Evolutionary conservation across 2,113 vertebrate genomes (phyloP).

Genomic region (Otolemur garnettii): DNA sequence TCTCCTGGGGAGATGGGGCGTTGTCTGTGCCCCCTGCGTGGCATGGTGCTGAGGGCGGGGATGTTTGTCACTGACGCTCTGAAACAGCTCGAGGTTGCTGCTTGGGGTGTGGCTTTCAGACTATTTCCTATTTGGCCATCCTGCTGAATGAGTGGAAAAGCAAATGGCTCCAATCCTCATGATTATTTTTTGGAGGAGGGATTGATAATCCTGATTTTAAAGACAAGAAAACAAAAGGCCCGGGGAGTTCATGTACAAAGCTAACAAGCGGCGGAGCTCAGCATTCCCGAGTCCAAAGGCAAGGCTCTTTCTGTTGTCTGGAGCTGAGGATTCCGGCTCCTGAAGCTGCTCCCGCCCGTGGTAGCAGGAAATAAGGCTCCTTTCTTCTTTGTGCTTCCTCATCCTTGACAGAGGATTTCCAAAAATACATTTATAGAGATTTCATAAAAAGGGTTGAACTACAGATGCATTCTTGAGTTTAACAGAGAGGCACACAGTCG

Average conservation of each 20-base stretch:
- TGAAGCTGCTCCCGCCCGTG: not conserved
- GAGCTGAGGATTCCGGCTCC: not conserved
- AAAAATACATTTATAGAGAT: not conserved
- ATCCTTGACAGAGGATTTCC: not conserved
- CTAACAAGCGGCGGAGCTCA: not conserved
- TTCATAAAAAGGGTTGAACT: not conserved
- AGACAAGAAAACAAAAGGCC: not conserved
- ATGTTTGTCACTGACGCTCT: too few species aligned
- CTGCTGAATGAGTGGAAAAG: not conserved
- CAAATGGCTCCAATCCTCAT: not conserved
- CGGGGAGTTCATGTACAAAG: not conserved
- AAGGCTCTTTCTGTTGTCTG: not conserved
- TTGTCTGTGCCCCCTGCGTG: not conserved
- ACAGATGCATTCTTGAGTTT: not conserved
- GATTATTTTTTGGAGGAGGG: not conserved
- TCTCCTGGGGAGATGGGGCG: not conserved
- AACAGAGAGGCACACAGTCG: not conserved
- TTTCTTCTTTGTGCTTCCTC: not conserved
- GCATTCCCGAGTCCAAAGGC: not conserved
- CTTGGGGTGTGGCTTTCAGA: not conserved
- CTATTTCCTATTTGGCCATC: not conserved
- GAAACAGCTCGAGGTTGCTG: not conserved
- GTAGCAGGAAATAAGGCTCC: not conserved
- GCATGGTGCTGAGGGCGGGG: not conserved
- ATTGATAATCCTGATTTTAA: not conserved